These are phyloP conservation scores for Hydropotes inermis DNA, from an alignment of 2,113 vertebrate species.

Conservation along the genomic window DNA sequence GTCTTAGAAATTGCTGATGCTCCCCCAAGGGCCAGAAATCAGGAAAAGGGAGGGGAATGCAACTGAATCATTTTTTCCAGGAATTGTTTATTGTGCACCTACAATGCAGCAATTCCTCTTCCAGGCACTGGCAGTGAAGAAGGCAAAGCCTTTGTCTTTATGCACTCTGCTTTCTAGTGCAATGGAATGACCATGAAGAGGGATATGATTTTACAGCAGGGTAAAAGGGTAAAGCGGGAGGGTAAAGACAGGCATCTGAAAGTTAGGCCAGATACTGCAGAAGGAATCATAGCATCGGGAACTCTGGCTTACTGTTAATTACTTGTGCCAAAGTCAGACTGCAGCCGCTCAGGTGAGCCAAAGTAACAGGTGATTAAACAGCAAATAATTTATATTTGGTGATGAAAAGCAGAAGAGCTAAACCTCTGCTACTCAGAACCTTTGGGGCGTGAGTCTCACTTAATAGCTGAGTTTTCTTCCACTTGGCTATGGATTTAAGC, in stretches of 20 bases:
- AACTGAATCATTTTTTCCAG: neutral
- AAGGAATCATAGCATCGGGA: neutral
- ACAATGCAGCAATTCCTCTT: neutral
- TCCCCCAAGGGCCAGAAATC: neutral
- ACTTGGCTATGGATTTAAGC: conserved; percentile 9
- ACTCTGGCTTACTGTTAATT: neutral
- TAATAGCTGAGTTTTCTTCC: conserved; percentile 22
- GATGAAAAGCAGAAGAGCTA: neutral
- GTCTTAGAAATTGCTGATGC: neutral
- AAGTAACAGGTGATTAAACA: conserved; percentile 16
- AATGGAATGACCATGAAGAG: neutral
- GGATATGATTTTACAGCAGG: neutral
- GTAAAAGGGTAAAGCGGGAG: neutral
- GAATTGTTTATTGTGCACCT: neutral
- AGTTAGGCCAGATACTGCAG: neutral
- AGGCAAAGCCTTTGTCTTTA: neutral
- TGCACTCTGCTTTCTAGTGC: neutral
- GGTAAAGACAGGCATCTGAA: neutral
- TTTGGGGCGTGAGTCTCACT: neutral
- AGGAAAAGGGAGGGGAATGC: neutral
- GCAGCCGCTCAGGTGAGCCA: neutral
- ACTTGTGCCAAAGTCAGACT: neutral
- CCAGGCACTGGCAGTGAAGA: neutral
- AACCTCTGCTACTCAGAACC: neutral
- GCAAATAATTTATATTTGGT: neutral